These are phyloP conservation scores for Cherax destructor DNA, from an alignment of 1,140 invertebrate genomes.

Conservation along the genomic window DNA sequence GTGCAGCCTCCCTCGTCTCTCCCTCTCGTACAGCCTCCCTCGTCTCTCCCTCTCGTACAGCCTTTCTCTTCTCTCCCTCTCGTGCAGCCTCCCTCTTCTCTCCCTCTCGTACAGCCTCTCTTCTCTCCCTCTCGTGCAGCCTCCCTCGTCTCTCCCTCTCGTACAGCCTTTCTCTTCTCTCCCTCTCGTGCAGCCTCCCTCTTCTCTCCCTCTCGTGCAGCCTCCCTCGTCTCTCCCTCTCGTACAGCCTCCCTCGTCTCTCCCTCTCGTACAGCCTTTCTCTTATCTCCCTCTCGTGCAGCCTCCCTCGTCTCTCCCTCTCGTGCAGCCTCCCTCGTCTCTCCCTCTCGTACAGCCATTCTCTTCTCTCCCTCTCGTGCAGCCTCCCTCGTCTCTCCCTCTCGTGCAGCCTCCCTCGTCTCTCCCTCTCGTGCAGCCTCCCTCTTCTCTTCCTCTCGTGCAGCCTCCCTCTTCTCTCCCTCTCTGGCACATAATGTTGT, in stretches of 20 bases:
- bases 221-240: neutral
- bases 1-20: no score
- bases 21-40: neutral
- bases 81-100: neutral
- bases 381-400: neutral
- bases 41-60: neutral
- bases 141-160: neutral
- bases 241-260: neutral
- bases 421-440: neutral
- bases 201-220: neutral
- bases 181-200: conserved; percentile 1
- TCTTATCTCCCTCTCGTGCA: neutral
- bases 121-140: neutral
- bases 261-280: neutral
- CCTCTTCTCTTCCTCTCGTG: neutral
- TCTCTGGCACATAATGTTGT: conserved; percentile 34
- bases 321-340: neutral
- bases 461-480: neutral
- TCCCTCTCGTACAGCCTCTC: neutral
- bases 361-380: neutral
- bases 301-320: neutral
- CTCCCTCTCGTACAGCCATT: neutral
- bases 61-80: neutral
- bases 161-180: neutral
- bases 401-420: neutral